Evolutionary conservation across 23 tunicate species (phyloP).

Genomic region (Botrylloides violaceus): DNA sequence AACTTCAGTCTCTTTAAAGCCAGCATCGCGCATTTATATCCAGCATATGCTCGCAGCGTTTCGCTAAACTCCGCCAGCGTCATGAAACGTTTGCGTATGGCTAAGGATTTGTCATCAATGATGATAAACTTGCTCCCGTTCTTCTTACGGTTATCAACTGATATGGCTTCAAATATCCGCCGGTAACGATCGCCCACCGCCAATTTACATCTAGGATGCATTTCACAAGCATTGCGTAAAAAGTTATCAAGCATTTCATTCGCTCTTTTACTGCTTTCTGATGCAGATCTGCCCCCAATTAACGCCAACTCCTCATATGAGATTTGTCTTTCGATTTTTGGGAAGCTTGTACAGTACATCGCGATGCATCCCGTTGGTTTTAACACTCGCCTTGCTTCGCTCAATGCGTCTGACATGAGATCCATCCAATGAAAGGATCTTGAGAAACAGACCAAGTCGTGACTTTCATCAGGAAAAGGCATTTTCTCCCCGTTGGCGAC

Average conservation of each 20-base stretch:
- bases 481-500: conserved; percentile 19
- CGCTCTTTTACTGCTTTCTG: conserved; percentile 7
- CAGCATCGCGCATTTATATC: conserved; percentile 18
- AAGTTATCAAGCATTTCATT: conserved; percentile 18
- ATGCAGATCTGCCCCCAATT: background rate
- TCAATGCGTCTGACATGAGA: conserved; percentile 14
- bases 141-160: background rate
- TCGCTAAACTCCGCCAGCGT: conserved; percentile 2
- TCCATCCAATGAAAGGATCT: conserved; percentile 31
- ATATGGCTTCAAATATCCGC: conserved; percentile 11
- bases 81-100: conserved; percentile 5
- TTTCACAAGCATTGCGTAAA: conserved; percentile 12
- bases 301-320: background rate
- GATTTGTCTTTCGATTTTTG: conserved; percentile 6
- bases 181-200: conserved; percentile 20
- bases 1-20: background rate
- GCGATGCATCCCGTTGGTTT: conserved; percentile 23
- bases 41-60: conserved; percentile 11
- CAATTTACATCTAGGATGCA: conserved; percentile 11
- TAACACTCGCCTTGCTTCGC: conserved; percentile 8
- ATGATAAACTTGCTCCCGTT: conserved; percentile 29
- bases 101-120: conserved; percentile 13
- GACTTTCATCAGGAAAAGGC: conserved; percentile 17
- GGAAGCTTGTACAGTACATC: conserved; percentile 27
- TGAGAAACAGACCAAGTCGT: conserved; percentile 20